Evolutionary conservation across 2,888 invertebrate species (phyloP).

Genomic region (Diarsia rubi): DNA sequence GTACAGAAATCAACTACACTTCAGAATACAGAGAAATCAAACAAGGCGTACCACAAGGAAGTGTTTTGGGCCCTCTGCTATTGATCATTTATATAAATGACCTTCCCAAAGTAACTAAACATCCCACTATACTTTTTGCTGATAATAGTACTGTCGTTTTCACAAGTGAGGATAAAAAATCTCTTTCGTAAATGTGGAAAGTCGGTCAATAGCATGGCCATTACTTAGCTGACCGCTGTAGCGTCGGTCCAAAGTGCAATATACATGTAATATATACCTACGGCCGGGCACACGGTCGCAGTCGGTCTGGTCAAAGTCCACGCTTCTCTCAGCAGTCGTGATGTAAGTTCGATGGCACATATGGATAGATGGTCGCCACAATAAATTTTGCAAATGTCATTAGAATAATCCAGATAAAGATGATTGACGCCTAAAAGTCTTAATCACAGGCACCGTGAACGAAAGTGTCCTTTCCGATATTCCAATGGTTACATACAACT

Average conservation of each 20-base stretch:
- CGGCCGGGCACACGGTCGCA: neutral
- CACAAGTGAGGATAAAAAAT: no score
- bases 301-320: neutral
- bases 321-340: neutral
- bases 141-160: no score
- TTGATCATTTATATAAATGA: no score
- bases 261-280: neutral
- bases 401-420: neutral
- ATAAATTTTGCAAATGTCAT: neutral
- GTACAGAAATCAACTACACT: no score
- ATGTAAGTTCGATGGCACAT: neutral
- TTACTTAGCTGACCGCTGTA: neutral
- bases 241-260: conserved; percentile 23
- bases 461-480: neutral
- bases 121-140: no score
- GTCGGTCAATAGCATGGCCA: conserved; percentile 9
- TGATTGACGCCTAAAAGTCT: neutral
- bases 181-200: conserved; percentile 22
- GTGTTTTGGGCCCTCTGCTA: no score
- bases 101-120: no score
- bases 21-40: no score
- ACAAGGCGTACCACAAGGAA: no score
- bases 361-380: neutral
- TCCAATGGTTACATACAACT: no score
- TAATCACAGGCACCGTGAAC: neutral